Evolutionary conservation across 2,113 vertebrate species (phyloP).

Genomic region (Caranx melampygus): DNA sequence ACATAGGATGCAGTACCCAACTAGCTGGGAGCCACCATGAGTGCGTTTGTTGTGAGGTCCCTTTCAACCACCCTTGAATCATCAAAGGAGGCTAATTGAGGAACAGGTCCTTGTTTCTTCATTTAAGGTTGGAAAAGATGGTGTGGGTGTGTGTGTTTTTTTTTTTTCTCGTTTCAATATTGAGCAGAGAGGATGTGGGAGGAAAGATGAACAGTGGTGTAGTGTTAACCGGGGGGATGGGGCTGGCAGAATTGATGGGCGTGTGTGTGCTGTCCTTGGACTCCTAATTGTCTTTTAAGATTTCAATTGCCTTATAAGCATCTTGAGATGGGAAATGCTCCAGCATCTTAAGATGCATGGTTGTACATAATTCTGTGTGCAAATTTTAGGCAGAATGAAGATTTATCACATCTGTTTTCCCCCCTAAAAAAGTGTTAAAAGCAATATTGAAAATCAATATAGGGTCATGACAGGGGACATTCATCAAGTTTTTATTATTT

Average conservation of each 20-base stretch:
- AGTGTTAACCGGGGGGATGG: slow-evolving; percentile 69
- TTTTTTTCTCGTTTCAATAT: slow-evolving; percentile 74
- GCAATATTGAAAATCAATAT: slow-evolving; percentile 74
- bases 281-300: slow-evolving; percentile 68
- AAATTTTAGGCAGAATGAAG: slow-evolving; percentile 53
- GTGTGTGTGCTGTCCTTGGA: slow-evolving; percentile 43
- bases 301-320: slow-evolving; percentile 47
- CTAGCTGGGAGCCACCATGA: slow-evolving; percentile 3
- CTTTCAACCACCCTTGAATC: slow-evolving; percentile 51
- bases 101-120: slow-evolving; percentile 76
- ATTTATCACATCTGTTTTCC: slow-evolving; percentile 61
- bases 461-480: slow-evolving; percentile 65
- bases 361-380: not conserved
- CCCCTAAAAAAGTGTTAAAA: slow-evolving; percentile 62
- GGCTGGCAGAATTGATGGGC: slow-evolving; percentile 55
- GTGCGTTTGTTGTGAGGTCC: slow-evolving; percentile 23
- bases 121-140: slow-evolving; percentile 69
- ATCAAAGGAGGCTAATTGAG: slow-evolving; percentile 64
- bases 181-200: slow-evolving; percentile 35
- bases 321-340: slow-evolving; percentile 28
- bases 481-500: slow-evolving; percentile 78
- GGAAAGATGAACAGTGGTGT: slow-evolving; percentile 50
- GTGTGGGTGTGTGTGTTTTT: not conserved
- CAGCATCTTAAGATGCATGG: not conserved
- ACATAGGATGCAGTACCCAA: slow-evolving; percentile 1